These are phyloP conservation scores for Trogon melanurus DNA, from an alignment of 2,113 vertebrate species.

Conservation along the genomic window DNA sequence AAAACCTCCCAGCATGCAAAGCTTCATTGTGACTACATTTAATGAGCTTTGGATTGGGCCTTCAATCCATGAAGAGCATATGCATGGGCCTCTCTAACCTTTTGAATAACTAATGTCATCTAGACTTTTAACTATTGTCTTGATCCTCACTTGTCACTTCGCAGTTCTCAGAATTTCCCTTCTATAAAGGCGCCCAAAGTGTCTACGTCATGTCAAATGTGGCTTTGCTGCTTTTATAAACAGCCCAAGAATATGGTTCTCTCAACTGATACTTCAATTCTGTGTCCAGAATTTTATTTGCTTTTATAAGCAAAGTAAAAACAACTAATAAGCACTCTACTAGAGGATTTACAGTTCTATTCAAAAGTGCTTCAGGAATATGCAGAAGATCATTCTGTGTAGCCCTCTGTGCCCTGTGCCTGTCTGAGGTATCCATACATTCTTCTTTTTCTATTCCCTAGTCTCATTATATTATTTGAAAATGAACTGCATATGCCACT, in stretches of 20 bases:
- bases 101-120: conserved; percentile 9
- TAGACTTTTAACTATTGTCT: background rate
- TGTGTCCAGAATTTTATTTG: background rate
- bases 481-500: conserved; percentile 1
- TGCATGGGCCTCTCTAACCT: background rate
- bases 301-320: background rate
- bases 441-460: background rate
- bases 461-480: background rate
- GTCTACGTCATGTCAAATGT: background rate
- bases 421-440: background rate
- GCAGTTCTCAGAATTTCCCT: background rate
- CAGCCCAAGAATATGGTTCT: background rate
- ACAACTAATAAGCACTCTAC: background rate
- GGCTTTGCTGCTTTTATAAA: background rate
- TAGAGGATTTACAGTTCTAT: background rate
- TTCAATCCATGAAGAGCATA: background rate
- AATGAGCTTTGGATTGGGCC: background rate
- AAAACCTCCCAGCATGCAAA: background rate
- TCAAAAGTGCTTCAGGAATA: background rate
- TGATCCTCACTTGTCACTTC: background rate
- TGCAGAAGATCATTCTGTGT: background rate
- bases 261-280: background rate
- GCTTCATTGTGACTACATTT: background rate
- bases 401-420: background rate
- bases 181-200: background rate